These are phyloP conservation scores for Lepus europaeus DNA, from an alignment of 2,113 vertebrate species.

Conservation along the genomic window DNA sequence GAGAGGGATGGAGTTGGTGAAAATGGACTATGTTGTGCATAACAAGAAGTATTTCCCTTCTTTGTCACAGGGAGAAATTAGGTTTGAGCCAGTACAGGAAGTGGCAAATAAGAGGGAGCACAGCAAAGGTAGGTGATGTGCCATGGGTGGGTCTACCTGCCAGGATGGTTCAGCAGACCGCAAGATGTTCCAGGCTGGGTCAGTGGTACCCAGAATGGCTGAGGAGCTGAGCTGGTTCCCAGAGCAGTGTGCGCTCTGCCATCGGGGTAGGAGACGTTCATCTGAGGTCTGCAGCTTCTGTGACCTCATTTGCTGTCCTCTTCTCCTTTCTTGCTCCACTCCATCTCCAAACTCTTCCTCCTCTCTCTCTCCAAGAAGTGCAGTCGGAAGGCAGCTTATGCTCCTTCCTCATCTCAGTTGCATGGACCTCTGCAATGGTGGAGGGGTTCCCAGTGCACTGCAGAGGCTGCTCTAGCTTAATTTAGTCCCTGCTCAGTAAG, in stretches of 20 bases:
- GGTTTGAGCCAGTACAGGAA: neutral
- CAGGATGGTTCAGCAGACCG: neutral
- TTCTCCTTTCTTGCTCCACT: rapidly evolving
- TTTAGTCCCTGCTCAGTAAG: neutral
- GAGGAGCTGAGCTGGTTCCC: neutral
- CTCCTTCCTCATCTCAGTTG: neutral
- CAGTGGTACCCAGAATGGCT: neutral
- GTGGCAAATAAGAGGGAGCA: neutral
- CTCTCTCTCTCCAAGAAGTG: neutral
- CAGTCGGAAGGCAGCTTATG: neutral
- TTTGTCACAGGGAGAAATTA: neutral
- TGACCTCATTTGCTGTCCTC: neutral
- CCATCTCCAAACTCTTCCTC: neutral
- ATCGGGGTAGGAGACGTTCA: rapidly evolving
- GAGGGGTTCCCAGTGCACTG: rapidly evolving
- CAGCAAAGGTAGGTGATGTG: neutral
- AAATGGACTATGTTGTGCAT: neutral
- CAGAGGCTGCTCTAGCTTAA: neutral
- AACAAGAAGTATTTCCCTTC: neutral
- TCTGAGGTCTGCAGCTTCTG: neutral
- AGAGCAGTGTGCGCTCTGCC: neutral
- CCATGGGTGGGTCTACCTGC: rapidly evolving
- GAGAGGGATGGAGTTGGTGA: neutral
- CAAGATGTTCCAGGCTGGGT: neutral
- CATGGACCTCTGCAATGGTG: too few species aligned